Conservation (phyloP, 2,888 invertebrate species). For the Perithous albicinctus region DNA sequence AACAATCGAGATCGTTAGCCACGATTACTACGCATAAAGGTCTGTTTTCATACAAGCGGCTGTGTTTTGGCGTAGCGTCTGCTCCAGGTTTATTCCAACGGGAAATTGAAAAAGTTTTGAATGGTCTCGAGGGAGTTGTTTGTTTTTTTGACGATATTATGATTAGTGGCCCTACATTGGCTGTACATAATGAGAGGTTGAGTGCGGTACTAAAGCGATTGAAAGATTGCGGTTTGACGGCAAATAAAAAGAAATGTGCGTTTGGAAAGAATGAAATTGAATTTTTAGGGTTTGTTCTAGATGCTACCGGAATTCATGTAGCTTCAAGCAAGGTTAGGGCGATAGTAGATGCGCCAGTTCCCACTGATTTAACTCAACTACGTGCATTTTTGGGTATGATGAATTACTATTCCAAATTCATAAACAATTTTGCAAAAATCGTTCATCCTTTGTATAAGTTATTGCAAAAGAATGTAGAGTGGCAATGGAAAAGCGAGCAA, state of each 20-base stretch:
- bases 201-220: slow-evolving; percentile 63
- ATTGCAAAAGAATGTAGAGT: slow-evolving; percentile 19
- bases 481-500: slow-evolving; percentile 17
- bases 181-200: slow-evolving; percentile 61
- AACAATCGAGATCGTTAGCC: slow-evolving; percentile 32
- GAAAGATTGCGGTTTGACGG: slow-evolving; percentile 68
- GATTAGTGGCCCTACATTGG: slow-evolving; percentile 61
- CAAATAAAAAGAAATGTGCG: slow-evolving; percentile 73
- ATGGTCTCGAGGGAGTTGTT: slow-evolving; percentile 70
- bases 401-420: slow-evolving; percentile 56
- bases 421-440: slow-evolving; percentile 32
- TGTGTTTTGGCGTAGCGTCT: slow-evolving; percentile 38
- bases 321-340: slow-evolving; percentile 20
- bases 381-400: slow-evolving; percentile 44
- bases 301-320: slow-evolving; percentile 25
- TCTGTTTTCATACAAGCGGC: neutral
- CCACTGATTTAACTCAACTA: slow-evolving; percentile 18
- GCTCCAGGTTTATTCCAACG: slow-evolving; percentile 49
- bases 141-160: slow-evolving; percentile 78
- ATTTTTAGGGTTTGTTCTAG: slow-evolving; percentile 60
- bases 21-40: slow-evolving; percentile 73
- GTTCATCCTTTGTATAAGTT: slow-evolving; percentile 44
- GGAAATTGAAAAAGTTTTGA: slow-evolving; percentile 76
- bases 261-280: slow-evolving; percentile 37
- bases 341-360: slow-evolving; percentile 11